Evolutionary conservation across 2,888 invertebrate species (phyloP).

Genomic region (Caenorhabditis panamensis): DNA sequence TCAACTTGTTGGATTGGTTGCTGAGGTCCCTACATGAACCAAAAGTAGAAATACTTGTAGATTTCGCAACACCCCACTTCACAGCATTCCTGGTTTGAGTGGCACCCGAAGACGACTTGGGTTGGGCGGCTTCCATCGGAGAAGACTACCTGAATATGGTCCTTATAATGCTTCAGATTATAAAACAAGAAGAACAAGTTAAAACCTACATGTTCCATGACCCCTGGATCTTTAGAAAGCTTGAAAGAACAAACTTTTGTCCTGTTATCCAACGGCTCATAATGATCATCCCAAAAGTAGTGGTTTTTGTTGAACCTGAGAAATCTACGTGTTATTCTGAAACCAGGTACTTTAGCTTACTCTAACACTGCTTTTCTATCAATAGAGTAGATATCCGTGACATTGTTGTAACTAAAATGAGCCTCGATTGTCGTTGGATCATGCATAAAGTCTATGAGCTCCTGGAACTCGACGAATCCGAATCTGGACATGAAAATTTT

Average conservation of each 20-base stretch:
- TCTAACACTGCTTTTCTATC: background rate
- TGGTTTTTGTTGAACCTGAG: conserved; percentile 25
- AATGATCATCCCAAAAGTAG: conserved; percentile 27
- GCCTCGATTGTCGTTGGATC: conserved; percentile 5
- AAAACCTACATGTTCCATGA: conserved; percentile 24
- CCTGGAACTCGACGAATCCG: conserved; percentile 17
- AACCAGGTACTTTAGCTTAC: background rate
- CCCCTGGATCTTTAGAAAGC: conserved; percentile 5
- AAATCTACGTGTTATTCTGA: background rate
- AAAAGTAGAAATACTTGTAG: conserved; percentile 33
- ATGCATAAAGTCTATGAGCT: background rate
- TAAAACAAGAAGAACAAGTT: background rate
- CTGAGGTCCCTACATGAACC: conserved; percentile 7
- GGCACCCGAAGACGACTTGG: conserved; percentile 34
- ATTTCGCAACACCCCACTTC: conserved; percentile 40
- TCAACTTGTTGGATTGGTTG: background rate
- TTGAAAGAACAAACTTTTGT: conserved; percentile 30
- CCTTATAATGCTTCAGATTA: too few species aligned
- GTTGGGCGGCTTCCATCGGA: conserved; percentile 25
- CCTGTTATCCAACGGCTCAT: conserved; percentile 25
- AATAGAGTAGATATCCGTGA: conserved; percentile 8
- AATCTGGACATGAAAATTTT: conserved; percentile 9
- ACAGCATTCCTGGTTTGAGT: conserved; percentile 25
- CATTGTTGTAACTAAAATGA: conserved; percentile 11
- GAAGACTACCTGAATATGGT: conserved; percentile 11